phyloP scores from a whole-genome alignment of 2,797 vertebrate species.

The Phoxinus dragarum region DNA sequence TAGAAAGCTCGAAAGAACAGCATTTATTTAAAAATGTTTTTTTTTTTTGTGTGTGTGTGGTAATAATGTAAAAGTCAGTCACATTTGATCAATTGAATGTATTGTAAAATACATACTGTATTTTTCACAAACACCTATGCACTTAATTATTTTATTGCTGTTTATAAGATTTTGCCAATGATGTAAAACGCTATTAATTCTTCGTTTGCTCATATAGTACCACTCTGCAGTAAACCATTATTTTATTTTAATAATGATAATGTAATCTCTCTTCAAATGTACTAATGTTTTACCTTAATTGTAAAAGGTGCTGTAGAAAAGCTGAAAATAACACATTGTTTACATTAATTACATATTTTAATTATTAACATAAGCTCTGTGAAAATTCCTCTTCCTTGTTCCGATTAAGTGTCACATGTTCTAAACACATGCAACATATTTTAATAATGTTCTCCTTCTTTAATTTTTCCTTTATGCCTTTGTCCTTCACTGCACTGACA shows the following conservation, averaged over 20 bases:
- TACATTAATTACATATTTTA: not conserved
- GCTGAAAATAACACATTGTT: not conserved
- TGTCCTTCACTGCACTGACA: constrained; percentile 5
- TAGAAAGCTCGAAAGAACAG: not conserved
- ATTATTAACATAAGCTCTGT: not conserved
- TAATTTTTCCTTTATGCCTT: not conserved
- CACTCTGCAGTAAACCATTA: not conserved
- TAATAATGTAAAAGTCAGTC: not conserved
- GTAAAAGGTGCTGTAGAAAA: not conserved
- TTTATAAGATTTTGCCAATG: not conserved
- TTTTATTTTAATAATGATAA: not conserved
- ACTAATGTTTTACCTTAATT: not conserved
- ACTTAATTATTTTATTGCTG: not conserved
- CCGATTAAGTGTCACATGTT: not conserved
- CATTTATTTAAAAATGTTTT: not conserved
- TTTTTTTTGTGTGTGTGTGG: not conserved
- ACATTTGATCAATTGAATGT: not conserved
- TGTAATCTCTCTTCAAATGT: not conserved
- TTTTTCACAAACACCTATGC: not conserved
- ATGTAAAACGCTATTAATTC: not conserved
- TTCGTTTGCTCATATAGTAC: not conserved
- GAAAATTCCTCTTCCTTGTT: constrained; percentile 14
- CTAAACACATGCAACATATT: constrained; percentile 22
- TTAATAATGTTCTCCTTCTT: not conserved
- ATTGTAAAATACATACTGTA: not conserved